phyloP scores from a whole-genome alignment of 1,140 invertebrate genomes.

The Zophobas morio region DNA sequence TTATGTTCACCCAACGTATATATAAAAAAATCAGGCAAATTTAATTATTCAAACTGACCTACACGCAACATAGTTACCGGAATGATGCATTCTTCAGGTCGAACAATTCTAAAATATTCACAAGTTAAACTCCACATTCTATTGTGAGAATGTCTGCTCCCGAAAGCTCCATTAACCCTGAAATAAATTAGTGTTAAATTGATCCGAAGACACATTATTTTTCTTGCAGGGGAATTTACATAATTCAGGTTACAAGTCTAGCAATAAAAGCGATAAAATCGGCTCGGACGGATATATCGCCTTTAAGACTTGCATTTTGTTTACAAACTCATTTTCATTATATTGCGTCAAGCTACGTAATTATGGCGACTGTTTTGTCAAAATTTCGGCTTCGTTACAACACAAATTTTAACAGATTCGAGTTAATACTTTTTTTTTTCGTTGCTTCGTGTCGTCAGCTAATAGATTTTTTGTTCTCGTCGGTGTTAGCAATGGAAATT shows the following conservation, averaged over 20 bases:
- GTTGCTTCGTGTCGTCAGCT: no score
- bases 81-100: background rate
- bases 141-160: background rate
- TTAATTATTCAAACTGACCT: constrained; percentile 12
- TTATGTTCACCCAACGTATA: background rate
- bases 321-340: background rate
- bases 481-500: no score
- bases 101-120: background rate
- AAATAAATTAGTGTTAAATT: background rate
- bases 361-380: no score
- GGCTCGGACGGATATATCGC: background rate
- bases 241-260: background rate
- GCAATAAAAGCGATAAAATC: constrained; percentile 2
- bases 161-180: background rate
- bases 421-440: no score
- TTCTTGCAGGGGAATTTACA: constrained; percentile 2
- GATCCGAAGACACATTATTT: constrained; percentile 13
- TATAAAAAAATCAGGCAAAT: constrained; percentile 2
- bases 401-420: no score
- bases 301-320: background rate
- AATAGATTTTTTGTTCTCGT: no score
- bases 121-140: background rate
- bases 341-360: no score
- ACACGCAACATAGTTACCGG: constrained; percentile 11
- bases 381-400: background rate